A percentile compares a stretch with the other conserved stretches of the same genome.
Conservation (phyloP, 2,888 invertebrate species). For the Chironomus riparius region DNA sequence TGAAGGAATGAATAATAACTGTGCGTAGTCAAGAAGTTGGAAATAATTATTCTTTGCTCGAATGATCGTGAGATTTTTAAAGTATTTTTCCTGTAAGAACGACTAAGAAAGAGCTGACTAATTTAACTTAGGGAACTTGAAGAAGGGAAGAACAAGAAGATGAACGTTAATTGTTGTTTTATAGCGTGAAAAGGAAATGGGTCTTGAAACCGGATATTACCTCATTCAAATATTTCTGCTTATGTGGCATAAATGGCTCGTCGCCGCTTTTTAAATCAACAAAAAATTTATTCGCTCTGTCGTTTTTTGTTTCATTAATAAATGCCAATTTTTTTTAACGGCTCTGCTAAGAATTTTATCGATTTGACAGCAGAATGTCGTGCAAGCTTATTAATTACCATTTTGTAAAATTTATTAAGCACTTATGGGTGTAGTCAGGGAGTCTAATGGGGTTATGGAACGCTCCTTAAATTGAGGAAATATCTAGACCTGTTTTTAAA, state of each 20-base stretch:
- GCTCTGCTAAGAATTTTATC: too few species aligned
- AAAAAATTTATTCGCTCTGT: too few species aligned
- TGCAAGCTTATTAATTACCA: too few species aligned
- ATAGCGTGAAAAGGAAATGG: constrained; percentile 6
- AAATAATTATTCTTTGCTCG: constrained; percentile 3
- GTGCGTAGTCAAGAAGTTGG: background rate
- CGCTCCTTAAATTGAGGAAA: too few species aligned
- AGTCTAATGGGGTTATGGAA: too few species aligned
- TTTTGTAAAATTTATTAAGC: too few species aligned
- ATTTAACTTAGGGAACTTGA: background rate
- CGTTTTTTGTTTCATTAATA: background rate
- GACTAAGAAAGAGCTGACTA: background rate
- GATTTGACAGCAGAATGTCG: too few species aligned
- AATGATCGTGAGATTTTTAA: constrained; percentile 7
- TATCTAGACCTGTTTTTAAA: too few species aligned
- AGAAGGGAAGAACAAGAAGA: too few species aligned
- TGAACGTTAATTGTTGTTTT: background rate
- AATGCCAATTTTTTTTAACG: too few species aligned
- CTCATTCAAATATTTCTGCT: background rate
- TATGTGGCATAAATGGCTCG: background rate
- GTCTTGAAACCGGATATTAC: background rate
- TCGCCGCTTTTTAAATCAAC: too few species aligned
- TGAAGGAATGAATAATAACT: background rate
- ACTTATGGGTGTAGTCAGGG: too few species aligned
- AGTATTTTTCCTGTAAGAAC: background rate